Evolutionary conservation across 2,888 invertebrate genomes (phyloP).

Genomic region (Ypsolopha sequella): DNA sequence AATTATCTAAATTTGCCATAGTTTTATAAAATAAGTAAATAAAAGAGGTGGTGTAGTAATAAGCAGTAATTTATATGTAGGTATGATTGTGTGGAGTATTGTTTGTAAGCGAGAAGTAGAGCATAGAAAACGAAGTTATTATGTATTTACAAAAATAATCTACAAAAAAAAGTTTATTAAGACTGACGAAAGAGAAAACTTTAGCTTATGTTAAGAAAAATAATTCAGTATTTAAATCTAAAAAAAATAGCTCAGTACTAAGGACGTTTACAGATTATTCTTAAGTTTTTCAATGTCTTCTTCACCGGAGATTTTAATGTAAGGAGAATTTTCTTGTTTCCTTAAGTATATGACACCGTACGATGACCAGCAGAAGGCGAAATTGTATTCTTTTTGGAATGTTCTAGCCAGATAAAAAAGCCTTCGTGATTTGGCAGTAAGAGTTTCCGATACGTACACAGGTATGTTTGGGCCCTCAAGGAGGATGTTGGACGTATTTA

Average conservation of each 20-base stretch:
- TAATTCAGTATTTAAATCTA: no score
- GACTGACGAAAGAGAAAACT: neutral
- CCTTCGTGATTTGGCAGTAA: slow-evolving; percentile 1
- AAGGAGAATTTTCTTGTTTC: slow-evolving; percentile 5
- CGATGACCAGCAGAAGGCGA: neutral
- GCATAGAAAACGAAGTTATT: neutral
- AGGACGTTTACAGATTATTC: no score
- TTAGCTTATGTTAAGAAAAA: no score
- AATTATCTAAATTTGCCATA: neutral
- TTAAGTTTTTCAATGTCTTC: slow-evolving; percentile 5
- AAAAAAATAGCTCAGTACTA: no score
- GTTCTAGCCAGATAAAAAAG: slow-evolving; percentile 2
- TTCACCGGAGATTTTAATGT: slow-evolving; percentile 4
- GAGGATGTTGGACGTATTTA: neutral
- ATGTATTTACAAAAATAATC: neutral
- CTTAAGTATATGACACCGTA: slow-evolving; percentile 1
- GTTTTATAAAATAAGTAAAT: neutral
- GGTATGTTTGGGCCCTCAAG: neutral
- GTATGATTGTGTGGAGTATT: neutral
- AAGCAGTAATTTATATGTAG: neutral
- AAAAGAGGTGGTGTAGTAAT: neutral
- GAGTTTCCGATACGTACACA: neutral
- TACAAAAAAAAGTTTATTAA: neutral
- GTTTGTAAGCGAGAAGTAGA: neutral
- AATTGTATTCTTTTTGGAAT: slow-evolving; percentile 1